These are phyloP conservation scores for Vandiemenella viatica DNA, from an alignment of 2,888 invertebrate genomes.

Conservation along the genomic window DNA sequence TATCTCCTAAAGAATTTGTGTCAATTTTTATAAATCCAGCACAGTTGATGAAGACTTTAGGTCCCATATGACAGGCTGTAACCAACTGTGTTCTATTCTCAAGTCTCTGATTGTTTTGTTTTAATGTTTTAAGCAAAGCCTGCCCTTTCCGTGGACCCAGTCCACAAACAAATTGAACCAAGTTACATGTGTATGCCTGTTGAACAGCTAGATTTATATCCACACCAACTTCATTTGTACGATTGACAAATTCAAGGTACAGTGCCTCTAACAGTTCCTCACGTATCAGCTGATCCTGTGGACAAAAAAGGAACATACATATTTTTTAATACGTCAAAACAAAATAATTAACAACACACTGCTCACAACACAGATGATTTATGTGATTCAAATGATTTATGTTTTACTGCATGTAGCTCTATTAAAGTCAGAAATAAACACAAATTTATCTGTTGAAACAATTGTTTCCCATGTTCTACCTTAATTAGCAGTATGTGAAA, in stretches of 20 bases:
- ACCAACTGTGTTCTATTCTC: conserved; percentile 93
- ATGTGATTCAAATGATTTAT: no score
- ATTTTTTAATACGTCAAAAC: no score
- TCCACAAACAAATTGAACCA: conserved; percentile 94
- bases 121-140: conserved; percentile 68
- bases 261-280: conserved; percentile 77
- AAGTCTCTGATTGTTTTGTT: conserved; percentile 78
- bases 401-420: no score
- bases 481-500: no score
- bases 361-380: no score
- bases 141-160: conserved; percentile 90
- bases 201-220: conserved; percentile 89
- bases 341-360: no score
- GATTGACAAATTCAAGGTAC: conserved; percentile 75
- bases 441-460: no score
- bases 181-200: conserved; percentile 69
- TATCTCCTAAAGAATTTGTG: conserved; percentile 84
- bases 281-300: conserved; percentile 40
- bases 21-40: conserved; percentile 99
- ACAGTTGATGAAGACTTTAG: conserved; percentile 96
- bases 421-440: no score
- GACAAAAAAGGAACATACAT: conserved; percentile 3
- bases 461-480: no score
- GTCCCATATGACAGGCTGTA: conserved; percentile 91
- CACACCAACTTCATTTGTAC: conserved; percentile 95